phyloP scores from a whole-genome alignment of 2,113 vertebrate species.

The Tychaedon coryphoeus region DNA sequence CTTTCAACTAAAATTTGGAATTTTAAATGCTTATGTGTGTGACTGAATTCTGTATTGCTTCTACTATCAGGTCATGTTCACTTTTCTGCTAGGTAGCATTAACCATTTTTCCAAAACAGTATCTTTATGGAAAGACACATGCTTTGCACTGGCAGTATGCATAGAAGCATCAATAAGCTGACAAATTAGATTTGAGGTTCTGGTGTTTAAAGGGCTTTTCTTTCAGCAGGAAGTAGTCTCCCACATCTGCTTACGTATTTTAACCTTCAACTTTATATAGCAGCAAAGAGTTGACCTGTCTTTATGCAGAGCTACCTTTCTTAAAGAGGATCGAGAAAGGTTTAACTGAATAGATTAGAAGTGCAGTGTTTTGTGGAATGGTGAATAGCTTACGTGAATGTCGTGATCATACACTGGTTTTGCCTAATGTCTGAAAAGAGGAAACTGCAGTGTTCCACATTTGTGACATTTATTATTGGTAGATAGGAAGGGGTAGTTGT shows the following conservation, averaged over 20 bases:
- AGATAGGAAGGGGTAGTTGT: background rate
- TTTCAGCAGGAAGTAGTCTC: constrained; percentile 53
- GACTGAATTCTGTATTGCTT: background rate
- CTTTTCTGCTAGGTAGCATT: background rate
- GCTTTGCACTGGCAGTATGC: background rate
- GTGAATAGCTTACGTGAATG: background rate
- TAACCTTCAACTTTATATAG: constrained; percentile 62
- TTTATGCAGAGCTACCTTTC: background rate
- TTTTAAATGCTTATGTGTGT: background rate
- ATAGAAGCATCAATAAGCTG: background rate
- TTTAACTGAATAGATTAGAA: constrained; percentile 13
- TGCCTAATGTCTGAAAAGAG: background rate
- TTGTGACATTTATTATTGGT: fast-evolving
- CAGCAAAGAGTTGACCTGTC: background rate
- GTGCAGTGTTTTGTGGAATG: background rate
- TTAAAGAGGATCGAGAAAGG: constrained; percentile 3
- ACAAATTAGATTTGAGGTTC: constrained; percentile 35
- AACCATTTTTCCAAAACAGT: background rate
- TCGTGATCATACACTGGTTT: background rate
- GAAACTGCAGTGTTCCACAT: background rate
- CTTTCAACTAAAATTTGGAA: background rate
- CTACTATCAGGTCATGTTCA: background rate
- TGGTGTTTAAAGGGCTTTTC: constrained; percentile 51
- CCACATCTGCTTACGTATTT: constrained; percentile 26
- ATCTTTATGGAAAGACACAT: background rate